Conservation (phyloP, 2,113 vertebrate genomes). For the Phylloscopus trochiloides region DNA sequence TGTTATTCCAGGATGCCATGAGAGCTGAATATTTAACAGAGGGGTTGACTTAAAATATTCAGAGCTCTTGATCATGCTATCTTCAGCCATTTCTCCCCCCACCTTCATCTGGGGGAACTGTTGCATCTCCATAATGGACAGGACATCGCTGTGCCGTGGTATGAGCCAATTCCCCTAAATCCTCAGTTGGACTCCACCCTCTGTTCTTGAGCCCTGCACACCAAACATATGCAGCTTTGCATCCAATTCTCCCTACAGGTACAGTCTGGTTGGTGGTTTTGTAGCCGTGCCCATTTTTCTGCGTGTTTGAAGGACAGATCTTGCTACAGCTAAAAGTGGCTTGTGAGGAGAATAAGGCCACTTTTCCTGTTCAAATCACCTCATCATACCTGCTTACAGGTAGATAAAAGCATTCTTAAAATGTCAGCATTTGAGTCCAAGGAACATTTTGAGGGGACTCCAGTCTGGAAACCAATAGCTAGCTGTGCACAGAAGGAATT, state of each 20-base stretch:
- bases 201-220: not conserved
- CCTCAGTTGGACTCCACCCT: not conserved
- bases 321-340: not conserved
- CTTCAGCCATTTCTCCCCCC: not conserved
- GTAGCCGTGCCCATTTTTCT: not conserved
- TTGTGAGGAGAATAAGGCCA: not conserved
- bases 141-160: rapidly evolving
- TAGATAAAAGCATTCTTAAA: not conserved
- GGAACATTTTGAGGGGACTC: not conserved
- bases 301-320: not conserved
- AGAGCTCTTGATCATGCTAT: not conserved
- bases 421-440: not conserved
- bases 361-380: not conserved
- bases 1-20: not conserved
- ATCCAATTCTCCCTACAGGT: not conserved
- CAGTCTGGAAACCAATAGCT: not conserved
- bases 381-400: not conserved
- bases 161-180: rapidly evolving
- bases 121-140: not conserved
- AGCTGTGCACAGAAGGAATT: not conserved
- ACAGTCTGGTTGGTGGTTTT: not conserved
- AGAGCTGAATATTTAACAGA: not conserved
- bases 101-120: not conserved
- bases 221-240: not conserved
- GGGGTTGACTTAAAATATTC: not conserved